Base-by-base conservation (phyloP, 1,140 invertebrate species). In the Drosophila malerkotliana region DNA sequence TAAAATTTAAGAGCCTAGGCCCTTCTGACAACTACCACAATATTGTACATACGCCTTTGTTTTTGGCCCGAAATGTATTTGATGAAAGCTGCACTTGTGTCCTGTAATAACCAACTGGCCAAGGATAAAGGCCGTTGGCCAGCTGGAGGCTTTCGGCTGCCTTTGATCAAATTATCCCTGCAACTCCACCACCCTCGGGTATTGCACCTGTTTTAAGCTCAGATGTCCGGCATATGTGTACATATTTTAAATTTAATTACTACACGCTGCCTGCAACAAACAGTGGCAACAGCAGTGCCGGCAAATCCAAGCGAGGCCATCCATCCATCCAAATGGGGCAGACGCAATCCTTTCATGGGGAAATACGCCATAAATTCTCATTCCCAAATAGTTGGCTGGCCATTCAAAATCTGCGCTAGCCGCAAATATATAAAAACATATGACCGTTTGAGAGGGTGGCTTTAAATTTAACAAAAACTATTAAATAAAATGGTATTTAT, bases 191-290 rank as follows among this genome's bases (percentile, higher is more conserved):
- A n/a, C 48, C 45, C 37, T 32, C 39, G 18, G 34, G 48, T 41
- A 61, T 47, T 67, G 77, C 77, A 81, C 69, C 69, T 78, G 78
- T 73, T 81, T 83, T 72, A 76, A 80, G 68, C 66, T 72, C 82
- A 87, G 79, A 77, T 80, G 59, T 77, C 68, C 77, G 77, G 49
- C 59, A 74, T 74, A 72, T 80, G 73, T 77, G 66, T 82, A 82
- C 82, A 85, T 85, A 85, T 85, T 85, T 87, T 87, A 87, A 87
- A 87, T 87, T 87, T 87, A 87, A 87, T 87, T 87, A 87, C 82
- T 87, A 77, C 64, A 71, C 74, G 57, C 73, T 57, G 68, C 73
- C 49, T 74, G 68, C 66, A 66, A 60, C 72, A 76, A 67, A 80
- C 76, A 72, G 52, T 75, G 56, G 56, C 66, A 61, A 28, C 77